phyloP scores from a whole-genome alignment of 2,797 vertebrate genomes.

The Morus bassanus region DNA sequence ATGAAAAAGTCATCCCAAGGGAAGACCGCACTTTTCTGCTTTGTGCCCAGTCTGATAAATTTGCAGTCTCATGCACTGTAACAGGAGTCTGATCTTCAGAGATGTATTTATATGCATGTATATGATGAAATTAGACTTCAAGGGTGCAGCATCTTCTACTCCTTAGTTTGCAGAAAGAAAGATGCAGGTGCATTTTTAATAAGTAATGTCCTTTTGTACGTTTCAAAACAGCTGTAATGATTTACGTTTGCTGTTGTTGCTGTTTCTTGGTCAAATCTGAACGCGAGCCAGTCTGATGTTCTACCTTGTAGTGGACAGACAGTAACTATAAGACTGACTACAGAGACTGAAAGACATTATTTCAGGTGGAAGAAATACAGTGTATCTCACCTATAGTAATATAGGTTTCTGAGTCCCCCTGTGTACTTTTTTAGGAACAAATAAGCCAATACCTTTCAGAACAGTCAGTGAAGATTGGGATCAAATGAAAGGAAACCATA shows the following conservation, averaged over 20 bases:
- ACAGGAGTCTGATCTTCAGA: background rate
- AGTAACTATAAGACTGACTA: background rate
- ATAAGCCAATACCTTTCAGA: conserved; percentile 28
- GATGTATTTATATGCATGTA: background rate
- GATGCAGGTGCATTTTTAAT: background rate
- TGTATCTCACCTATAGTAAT: background rate
- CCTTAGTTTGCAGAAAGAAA: background rate
- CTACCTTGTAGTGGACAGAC: background rate
- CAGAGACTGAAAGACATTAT: background rate
- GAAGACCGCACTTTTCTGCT: background rate
- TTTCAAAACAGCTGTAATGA: background rate
- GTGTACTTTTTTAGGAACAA: background rate
- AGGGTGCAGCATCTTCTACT: background rate
- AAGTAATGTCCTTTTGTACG: background rate
- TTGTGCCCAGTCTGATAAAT: background rate
- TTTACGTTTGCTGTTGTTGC: background rate
- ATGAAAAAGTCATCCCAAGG: background rate
- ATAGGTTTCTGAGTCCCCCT: background rate
- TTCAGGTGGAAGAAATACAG: background rate
- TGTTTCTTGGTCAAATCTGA: background rate
- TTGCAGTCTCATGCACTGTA: conserved; percentile 17
- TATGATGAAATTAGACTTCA: background rate
- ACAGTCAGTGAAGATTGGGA: background rate
- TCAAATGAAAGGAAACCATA: background rate
- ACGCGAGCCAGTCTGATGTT: background rate